Evolutionary conservation across 2,797 vertebrate genomes (phyloP).

Genomic region (Jordanella pulchra): DNA sequence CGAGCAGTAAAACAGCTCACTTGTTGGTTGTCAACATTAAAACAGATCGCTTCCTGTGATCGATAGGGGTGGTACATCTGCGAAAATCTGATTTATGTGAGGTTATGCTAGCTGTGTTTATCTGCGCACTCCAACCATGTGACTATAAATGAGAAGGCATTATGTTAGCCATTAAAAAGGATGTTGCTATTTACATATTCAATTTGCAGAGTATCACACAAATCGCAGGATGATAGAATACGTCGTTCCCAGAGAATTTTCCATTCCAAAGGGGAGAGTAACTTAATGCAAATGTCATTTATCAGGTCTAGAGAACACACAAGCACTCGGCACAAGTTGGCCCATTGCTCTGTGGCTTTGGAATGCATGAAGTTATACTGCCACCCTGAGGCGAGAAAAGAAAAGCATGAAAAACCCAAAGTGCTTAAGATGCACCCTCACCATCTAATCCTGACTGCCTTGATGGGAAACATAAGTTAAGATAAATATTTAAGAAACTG

Average conservation of each 20-base stretch:
- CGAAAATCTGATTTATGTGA: constrained; percentile 50
- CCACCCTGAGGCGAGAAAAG: constrained; percentile 71
- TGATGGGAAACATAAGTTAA: constrained; percentile 22
- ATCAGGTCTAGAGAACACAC: constrained; percentile 69
- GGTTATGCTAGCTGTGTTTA: constrained; percentile 47
- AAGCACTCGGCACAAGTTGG: constrained; percentile 45
- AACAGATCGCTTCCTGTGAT: constrained; percentile 54
- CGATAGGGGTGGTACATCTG: constrained; percentile 35
- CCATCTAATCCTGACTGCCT: constrained; percentile 17
- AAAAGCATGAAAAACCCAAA: constrained; percentile 8
- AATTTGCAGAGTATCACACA: constrained; percentile 75
- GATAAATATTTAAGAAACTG: constrained; percentile 12
- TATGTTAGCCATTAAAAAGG: constrained; percentile 71
- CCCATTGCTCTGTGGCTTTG: constrained; percentile 30
- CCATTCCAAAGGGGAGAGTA: constrained; percentile 61
- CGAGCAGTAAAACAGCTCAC: constrained; percentile 54
- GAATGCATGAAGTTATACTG: constrained; percentile 71
- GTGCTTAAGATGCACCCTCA: constrained; percentile 6
- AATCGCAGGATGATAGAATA: constrained; percentile 72
- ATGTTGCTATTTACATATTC: constrained; percentile 78
- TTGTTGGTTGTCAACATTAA: constrained; percentile 54
- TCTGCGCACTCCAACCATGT: constrained; percentile 52
- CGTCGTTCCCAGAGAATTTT: constrained; percentile 59
- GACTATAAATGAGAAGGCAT: constrained; percentile 67
- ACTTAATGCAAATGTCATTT: constrained; percentile 79